A percentile compares a stretch with the other conserved stretches of the same genome.
Evolutionary conservation across 2,888 invertebrate species (phyloP).

Genomic region (Philhelius pedissequus): DNA sequence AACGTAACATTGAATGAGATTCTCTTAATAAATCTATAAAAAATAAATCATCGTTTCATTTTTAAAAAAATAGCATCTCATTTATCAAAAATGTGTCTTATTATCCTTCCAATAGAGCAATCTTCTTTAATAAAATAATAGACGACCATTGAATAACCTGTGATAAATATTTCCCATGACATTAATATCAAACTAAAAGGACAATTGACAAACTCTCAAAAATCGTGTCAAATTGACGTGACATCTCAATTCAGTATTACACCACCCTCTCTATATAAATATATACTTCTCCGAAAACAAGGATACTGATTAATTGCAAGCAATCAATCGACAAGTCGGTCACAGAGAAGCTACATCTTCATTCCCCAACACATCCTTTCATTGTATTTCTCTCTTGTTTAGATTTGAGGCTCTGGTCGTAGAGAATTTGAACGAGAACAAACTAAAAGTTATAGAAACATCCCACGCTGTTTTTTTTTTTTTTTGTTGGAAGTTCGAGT

Average conservation of each 20-base stretch:
- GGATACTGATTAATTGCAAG: slow-evolving; percentile 30
- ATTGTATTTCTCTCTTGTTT: not conserved
- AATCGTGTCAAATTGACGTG: slow-evolving; percentile 46
- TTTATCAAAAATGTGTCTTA: slow-evolving; percentile 17
- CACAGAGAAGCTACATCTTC: not conserved
- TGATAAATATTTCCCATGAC: slow-evolving; percentile 28
- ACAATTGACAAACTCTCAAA: slow-evolving; percentile 22
- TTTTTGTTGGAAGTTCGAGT: no score
- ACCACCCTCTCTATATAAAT: slow-evolving; percentile 3
- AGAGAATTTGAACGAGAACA: not conserved
- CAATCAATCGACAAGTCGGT: slow-evolving; percentile 28
- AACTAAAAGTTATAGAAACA: not conserved
- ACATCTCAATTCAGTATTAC: slow-evolving; percentile 29
- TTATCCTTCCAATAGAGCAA: slow-evolving; percentile 14
- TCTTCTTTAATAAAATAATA: slow-evolving; percentile 27
- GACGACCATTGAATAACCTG: slow-evolving; percentile 8
- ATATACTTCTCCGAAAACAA: not conserved
- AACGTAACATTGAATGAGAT: not conserved
- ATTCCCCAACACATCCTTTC: not conserved
- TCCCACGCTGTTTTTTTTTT: not conserved
- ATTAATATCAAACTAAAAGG: slow-evolving; percentile 9
- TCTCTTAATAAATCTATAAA: not conserved
- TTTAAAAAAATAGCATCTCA: slow-evolving; percentile 17
- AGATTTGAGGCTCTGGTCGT: not conserved
- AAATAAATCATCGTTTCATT: not conserved